Evolutionary conservation across 2,113 vertebrate genomes (phyloP).

Genomic region (Bufo bufo): DNA sequence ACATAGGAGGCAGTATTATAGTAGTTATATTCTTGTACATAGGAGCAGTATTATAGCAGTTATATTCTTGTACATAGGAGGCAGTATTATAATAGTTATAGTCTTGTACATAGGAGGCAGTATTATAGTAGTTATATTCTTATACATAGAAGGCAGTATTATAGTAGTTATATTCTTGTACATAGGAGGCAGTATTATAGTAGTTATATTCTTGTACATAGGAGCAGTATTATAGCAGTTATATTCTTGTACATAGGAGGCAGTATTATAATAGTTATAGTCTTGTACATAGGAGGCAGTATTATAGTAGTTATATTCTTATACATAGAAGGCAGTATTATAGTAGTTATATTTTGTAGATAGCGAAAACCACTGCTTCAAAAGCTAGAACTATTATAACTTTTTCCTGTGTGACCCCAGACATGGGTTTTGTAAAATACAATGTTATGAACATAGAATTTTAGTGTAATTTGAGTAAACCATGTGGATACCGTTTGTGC

Average conservation of each 20-base stretch:
- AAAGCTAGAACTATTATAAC: no score
- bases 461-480: not conserved
- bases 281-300: not conserved
- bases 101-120: not conserved
- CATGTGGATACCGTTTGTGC: not conserved
- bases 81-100: constrained; percentile 19
- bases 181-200: constrained; percentile 8
- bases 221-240: constrained; percentile 8
- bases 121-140: constrained; percentile 13
- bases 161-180: constrained; percentile 11
- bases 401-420: no score
- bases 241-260: constrained; percentile 9
- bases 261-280: constrained; percentile 16
- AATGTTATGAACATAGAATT: not conserved
- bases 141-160: constrained; percentile 1
- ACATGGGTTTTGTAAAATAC: no score
- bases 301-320: no score
- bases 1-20: not conserved
- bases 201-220: constrained; percentile 14
- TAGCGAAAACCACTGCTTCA: no score
- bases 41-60: not conserved
- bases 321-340: no score
- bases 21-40: constrained; percentile 2
- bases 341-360: no score
- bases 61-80: constrained; percentile 2